A percentile compares a stretch with the other conserved stretches of the same genome.
Evolutionary conservation across 2,113 vertebrate species (phyloP).

Genomic region (Crotalus tigris): DNA sequence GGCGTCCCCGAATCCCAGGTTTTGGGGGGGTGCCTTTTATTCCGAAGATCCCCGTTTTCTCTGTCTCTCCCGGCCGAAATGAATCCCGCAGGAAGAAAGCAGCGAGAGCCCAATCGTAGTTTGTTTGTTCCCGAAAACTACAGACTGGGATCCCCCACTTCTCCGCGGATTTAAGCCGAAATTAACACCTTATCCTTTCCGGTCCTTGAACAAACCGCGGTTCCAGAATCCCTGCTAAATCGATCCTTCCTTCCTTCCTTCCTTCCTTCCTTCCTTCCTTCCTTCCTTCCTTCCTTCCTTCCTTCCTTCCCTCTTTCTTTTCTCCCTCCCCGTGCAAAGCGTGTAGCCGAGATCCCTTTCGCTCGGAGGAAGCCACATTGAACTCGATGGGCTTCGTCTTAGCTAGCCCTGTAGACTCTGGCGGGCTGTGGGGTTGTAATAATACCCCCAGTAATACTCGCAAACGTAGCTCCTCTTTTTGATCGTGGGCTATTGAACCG

Average conservation of each 20-base stretch:
- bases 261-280: no score
- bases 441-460: no score
- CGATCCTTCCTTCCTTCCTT: neutral
- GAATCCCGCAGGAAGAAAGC: neutral
- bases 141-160: neutral
- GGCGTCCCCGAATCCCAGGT: neutral
- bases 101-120: neutral
- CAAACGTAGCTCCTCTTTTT: no score
- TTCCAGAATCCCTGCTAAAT: neutral
- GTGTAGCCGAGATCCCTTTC: no score
- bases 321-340: no score
- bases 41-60: neutral
- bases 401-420: no score
- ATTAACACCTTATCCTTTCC: neutral
- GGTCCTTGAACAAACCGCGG: neutral
- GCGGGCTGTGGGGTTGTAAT: no score
- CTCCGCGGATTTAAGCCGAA: neutral
- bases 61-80: neutral
- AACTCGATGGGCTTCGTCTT: no score
- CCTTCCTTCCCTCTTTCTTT: no score
- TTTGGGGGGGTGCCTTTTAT: neutral
- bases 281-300: no score
- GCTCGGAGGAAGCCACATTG: no score
- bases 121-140: neutral
- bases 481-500: no score